phyloP scores from a whole-genome alignment of 2,797 vertebrate species.

The Pteronotus mesoamericanus region DNA sequence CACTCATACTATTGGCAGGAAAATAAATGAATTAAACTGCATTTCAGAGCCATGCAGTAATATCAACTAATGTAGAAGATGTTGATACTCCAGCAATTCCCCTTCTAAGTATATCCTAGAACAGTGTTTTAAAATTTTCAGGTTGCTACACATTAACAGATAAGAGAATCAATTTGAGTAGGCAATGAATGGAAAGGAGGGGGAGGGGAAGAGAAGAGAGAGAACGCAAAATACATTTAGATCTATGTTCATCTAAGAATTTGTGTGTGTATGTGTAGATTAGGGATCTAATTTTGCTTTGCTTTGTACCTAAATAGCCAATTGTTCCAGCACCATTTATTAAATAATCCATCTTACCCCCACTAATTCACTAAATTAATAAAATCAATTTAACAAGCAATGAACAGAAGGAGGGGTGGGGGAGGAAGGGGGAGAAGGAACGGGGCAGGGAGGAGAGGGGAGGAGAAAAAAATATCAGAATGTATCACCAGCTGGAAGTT shows the following conservation, averaged over 20 bases:
- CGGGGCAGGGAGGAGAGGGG: not conserved
- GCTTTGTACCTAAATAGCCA: not conserved
- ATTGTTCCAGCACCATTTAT: not conserved
- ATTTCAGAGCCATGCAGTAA: not conserved
- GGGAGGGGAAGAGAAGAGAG: not conserved
- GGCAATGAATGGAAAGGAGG: not conserved
- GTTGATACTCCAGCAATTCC: not conserved
- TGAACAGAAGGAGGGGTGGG: not conserved
- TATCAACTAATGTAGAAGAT: not conserved
- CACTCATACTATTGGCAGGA: not conserved
- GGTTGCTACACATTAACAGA: not conserved
- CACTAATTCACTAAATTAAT: not conserved
- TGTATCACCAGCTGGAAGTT: not conserved
- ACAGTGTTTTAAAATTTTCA: not conserved
- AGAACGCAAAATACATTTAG: not conserved
- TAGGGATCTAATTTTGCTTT: conserved; percentile 9
- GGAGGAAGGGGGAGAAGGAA: not conserved
- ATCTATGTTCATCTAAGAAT: not conserved
- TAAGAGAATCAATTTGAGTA: not conserved
- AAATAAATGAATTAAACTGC: not conserved
- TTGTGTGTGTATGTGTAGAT: not conserved
- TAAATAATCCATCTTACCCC: not conserved
- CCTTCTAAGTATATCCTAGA: not conserved
- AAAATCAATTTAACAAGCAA: not conserved
- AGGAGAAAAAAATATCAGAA: not conserved